Conservation (phyloP, 2,888 invertebrate genomes). For the Ashinkailepas kermadecensis region DNA sequence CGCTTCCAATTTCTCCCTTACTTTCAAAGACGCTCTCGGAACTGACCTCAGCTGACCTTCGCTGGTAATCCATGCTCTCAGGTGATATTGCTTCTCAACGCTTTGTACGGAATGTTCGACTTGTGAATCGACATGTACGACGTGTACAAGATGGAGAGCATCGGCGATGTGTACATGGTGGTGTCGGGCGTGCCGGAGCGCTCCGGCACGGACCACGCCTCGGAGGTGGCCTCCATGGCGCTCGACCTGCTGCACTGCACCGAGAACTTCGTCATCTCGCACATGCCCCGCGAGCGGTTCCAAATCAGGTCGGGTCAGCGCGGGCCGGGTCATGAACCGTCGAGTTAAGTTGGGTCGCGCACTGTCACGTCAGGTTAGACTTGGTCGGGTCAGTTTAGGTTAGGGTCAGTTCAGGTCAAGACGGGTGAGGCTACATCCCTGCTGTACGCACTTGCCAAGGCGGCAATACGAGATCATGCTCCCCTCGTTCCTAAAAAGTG, state of each 20-base stretch:
- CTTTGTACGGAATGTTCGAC: conserved; percentile 63
- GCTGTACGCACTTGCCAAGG: too few species aligned
- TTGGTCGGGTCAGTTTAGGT: too few species aligned
- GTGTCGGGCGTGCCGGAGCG: conserved; percentile 37
- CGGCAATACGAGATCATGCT: too few species aligned
- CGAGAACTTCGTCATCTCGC: conserved; percentile 37
- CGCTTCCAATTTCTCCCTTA: too few species aligned
- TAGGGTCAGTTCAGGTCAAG: too few species aligned
- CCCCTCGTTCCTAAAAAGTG: too few species aligned
- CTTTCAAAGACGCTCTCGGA: too few species aligned
- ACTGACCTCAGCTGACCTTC: too few species aligned
- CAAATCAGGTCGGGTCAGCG: conserved; percentile 28
- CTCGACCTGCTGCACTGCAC: conserved; percentile 37
- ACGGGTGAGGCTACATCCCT: too few species aligned
- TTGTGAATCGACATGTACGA: conserved; percentile 60
- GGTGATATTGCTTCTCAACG: conserved; percentile 58
- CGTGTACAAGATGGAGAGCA: conserved; percentile 62
- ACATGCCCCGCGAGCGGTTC: conserved; percentile 35
- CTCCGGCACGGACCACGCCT: conserved; percentile 37
- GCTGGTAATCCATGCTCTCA: conserved; percentile 32
- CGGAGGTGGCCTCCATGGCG: conserved; percentile 39
- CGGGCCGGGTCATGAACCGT: too few species aligned
- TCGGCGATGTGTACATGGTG: conserved; percentile 40
- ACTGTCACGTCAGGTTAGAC: too few species aligned
- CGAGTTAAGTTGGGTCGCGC: too few species aligned